These are phyloP conservation scores for Pampus argenteus DNA, from an alignment of 2,797 vertebrate species.

Conservation along the genomic window DNA sequence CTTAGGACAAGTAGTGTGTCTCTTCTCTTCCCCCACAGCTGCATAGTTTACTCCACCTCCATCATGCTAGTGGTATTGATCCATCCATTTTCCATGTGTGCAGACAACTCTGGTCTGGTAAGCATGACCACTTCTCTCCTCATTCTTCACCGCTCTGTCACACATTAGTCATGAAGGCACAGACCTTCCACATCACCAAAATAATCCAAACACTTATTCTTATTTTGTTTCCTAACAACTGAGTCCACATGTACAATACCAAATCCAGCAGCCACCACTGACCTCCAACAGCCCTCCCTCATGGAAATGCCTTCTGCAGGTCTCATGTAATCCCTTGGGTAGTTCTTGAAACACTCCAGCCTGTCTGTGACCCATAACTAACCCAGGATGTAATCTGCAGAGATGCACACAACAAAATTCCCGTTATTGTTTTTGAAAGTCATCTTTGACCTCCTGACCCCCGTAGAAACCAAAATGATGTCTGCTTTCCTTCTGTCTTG, in stretches of 20 bases:
- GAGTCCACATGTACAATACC: conserved; percentile 14
- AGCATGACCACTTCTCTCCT: conserved; percentile 63
- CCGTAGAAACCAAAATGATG: conserved; percentile 37
- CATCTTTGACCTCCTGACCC: conserved; percentile 48
- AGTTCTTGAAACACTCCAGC: conserved; percentile 11
- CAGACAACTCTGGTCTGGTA: conserved; percentile 32
- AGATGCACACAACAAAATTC: conserved; percentile 36
- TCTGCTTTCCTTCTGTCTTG: conserved; percentile 45
- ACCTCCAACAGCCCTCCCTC: conserved; percentile 15
- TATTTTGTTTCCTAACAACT: conserved; percentile 55
- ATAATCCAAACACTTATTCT: conserved; percentile 33
- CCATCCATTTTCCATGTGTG: conserved; percentile 56
- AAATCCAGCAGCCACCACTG: conserved; percentile 6
- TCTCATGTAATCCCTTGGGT: conserved; percentile 16
- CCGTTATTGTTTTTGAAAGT: conserved; percentile 26
- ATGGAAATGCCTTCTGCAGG: conserved; percentile 16
- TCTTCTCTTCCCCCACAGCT: conserved; percentile 43
- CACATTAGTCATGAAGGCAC: conserved; percentile 35
- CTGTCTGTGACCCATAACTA: conserved; percentile 43
- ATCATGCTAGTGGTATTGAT: conserved; percentile 46
- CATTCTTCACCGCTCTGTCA: conserved; percentile 49
- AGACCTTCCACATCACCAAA: conserved; percentile 41
- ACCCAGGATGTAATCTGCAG: conserved; percentile 47
- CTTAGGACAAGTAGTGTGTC: conserved; percentile 11
- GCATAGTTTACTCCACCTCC: conserved; percentile 47